phyloP scores from a whole-genome alignment of 2,113 vertebrate species.

The Nannospalax galili region DNA sequence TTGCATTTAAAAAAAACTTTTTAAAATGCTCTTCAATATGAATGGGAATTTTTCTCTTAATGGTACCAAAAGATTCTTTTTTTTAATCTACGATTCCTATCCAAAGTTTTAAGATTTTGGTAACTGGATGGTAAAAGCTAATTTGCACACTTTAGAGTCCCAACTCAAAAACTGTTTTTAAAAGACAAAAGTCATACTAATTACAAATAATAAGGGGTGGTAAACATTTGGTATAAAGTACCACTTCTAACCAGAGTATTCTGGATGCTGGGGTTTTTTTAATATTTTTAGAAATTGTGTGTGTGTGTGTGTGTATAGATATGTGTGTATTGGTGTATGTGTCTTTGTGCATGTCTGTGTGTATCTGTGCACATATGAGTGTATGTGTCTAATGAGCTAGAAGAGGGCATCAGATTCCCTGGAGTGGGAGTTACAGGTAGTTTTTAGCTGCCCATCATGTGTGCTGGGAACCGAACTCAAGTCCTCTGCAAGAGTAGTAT shows the following conservation, averaged over 20 bases:
- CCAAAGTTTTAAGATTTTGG: slow-evolving; percentile 40
- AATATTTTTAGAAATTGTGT: no score
- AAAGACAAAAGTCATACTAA: slow-evolving; percentile 23
- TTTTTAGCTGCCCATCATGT: no score
- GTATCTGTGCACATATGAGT: no score
- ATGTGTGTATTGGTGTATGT: no score
- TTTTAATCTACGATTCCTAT: not conserved
- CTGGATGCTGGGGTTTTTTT: not conserved
- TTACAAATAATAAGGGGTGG: slow-evolving; percentile 2
- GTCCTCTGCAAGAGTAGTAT: no score
- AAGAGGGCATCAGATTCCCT: no score
- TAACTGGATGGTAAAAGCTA: not conserved
- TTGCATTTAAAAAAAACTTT: not conserved
- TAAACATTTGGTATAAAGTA: not conserved
- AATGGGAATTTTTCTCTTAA: not conserved
- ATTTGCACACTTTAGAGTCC: not conserved
- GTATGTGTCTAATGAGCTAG: no score
- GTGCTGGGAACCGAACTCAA: no score
- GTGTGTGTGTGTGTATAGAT: no score
- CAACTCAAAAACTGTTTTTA: not conserved
- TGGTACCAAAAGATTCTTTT: not conserved
- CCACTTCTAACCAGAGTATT: not conserved
- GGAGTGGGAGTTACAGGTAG: no score
- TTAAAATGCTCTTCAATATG: not conserved
- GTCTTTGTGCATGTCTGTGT: no score